These are phyloP conservation scores for Periparus ater DNA, from an alignment of 2,797 vertebrate genomes.

Conservation along the genomic window DNA sequence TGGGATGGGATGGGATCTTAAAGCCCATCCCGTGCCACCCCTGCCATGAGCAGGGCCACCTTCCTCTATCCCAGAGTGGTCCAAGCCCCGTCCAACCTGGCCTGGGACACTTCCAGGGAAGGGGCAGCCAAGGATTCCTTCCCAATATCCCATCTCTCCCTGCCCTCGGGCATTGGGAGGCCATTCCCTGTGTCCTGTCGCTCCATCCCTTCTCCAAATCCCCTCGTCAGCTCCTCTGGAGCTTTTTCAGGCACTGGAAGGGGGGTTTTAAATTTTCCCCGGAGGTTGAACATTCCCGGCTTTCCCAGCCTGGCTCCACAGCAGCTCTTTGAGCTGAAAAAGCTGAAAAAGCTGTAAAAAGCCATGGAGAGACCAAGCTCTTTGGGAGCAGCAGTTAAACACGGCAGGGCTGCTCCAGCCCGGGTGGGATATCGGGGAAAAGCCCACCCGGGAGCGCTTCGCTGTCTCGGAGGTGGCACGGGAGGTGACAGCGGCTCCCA, in stretches of 20 bases:
- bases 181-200: not conserved
- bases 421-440: fast-evolving
- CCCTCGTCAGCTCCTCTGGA: not conserved
- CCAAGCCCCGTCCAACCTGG: not conserved
- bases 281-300: not conserved
- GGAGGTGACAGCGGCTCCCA: fast-evolving
- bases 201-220: not conserved
- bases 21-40: fast-evolving
- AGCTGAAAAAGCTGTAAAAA: fast-evolving
- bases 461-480: fast-evolving
- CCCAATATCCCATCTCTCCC: fast-evolving
- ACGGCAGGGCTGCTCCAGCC: fast-evolving
- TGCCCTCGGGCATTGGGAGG: no score
- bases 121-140: not conserved
- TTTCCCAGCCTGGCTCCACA: not conserved
- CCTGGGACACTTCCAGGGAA: not conserved
- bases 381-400: fast-evolving
- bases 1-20: not conserved
- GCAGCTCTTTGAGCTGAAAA: no score
- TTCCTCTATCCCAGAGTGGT: fast-evolving
- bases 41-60: not conserved
- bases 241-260: not conserved
- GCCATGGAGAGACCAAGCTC: fast-evolving
- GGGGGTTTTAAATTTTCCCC: not conserved
- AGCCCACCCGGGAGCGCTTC: fast-evolving